phyloP scores from a whole-genome alignment of 2,888 invertebrate genomes.

The Hololepta plana region DNA sequence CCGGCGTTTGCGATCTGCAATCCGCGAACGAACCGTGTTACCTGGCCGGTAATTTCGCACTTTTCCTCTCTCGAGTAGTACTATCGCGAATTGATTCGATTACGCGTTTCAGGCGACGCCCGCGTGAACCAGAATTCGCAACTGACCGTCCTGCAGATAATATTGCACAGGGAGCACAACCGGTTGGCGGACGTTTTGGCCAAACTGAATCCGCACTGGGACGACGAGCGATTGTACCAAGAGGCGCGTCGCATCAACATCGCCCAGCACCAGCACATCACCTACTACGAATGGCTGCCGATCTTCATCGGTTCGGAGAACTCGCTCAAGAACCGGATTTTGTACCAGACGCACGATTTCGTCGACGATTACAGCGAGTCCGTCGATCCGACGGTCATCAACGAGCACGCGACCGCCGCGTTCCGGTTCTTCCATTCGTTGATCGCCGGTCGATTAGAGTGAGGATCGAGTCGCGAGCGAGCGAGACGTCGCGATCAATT shows the following conservation, averaged over 20 bases:
- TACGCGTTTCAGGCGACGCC: conserved; percentile 36
- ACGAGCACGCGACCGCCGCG: conserved; percentile 54
- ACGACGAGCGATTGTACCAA: conserved; percentile 54
- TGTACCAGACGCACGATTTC: conserved; percentile 38
- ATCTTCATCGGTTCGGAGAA: conserved; percentile 50
- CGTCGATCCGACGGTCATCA: conserved; percentile 45
- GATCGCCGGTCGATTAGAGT: conserved; percentile 52
- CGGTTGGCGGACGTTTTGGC: conserved; percentile 42
- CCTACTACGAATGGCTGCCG: conserved; percentile 62
- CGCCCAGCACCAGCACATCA: conserved; percentile 52
- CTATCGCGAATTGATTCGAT: not conserved
- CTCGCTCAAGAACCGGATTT: conserved; percentile 40
- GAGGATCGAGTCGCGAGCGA: conserved; percentile 20
- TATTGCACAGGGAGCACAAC: conserved; percentile 57
- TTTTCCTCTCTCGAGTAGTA: not conserved
- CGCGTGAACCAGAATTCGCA: conserved; percentile 58
- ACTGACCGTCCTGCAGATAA: conserved; percentile 45
- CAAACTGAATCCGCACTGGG: conserved; percentile 55
- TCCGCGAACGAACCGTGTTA: conserved; percentile 56
- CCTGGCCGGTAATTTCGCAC: conserved; percentile 38
- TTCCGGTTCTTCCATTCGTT: conserved; percentile 57
- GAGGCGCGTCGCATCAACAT: conserved; percentile 51
- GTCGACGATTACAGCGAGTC: conserved; percentile 48
- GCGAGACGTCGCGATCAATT: too few relatives aligned
- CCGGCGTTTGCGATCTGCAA: conserved; percentile 45